Percentiles rank a stretch among this genome's conserved stretches.
phyloP scores from a whole-genome alignment of 1,140 invertebrate species.

The Spodoptera litura region DNA sequence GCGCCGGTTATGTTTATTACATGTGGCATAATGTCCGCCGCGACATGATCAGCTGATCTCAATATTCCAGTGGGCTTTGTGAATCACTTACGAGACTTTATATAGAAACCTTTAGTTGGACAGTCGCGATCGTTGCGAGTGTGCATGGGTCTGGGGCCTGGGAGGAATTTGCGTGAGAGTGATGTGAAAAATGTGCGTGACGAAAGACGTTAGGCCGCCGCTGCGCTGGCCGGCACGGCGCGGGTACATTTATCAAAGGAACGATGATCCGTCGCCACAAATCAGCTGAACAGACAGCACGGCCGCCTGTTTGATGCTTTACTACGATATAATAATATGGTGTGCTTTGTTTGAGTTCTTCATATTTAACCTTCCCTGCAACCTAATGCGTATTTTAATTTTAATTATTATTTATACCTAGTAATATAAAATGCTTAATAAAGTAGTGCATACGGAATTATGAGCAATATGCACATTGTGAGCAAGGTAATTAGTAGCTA shows the following conservation, averaged over 20 bases:
- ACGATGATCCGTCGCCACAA: constrained; percentile 37
- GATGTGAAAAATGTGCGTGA: constrained; percentile 38
- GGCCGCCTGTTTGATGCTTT: constrained; percentile 16
- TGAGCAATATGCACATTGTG: too few species aligned
- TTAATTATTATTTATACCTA: too few species aligned
- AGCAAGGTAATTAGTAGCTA: too few species aligned
- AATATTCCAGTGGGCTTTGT: constrained; percentile 32
- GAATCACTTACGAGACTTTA: neutral
- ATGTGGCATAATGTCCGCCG: constrained; percentile 59
- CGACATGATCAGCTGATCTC: constrained; percentile 59
- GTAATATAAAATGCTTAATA: too few species aligned
- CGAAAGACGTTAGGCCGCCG: constrained; percentile 17
- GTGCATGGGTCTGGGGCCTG: neutral
- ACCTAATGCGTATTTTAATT: neutral
- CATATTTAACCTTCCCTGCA: neutral
- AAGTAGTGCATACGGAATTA: too few species aligned
- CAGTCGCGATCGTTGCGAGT: neutral
- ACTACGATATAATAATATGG: neutral
- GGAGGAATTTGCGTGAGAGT: constrained; percentile 39
- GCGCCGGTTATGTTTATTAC: constrained; percentile 63
- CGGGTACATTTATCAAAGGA: constrained; percentile 39
- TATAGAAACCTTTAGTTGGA: neutral
- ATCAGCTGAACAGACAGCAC: constrained; percentile 12
- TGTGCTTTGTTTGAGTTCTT: neutral
- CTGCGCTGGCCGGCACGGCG: constrained; percentile 8